Percentiles rank a stretch among this genome's conserved stretches.
phyloP scores from a whole-genome alignment of 2,113 vertebrate species.

The Corythornis vintsioides region DNA sequence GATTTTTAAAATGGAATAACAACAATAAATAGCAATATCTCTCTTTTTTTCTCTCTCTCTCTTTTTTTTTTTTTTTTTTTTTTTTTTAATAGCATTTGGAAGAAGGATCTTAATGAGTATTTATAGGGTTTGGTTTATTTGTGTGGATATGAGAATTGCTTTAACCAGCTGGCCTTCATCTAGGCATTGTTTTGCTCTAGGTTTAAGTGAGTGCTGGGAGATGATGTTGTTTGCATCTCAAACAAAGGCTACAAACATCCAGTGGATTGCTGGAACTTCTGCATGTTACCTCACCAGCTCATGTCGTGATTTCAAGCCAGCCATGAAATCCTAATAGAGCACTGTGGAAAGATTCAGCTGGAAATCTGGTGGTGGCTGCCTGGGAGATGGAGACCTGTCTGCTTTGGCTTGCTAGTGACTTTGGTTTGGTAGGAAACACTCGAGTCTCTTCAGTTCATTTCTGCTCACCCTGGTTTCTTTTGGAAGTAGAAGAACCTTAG shows the following conservation, averaged over 20 bases:
- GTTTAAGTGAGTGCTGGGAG: not conserved
- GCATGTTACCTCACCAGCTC: not conserved
- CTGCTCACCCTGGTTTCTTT: not conserved
- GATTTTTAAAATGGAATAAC: not conserved
- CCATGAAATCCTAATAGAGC: not conserved
- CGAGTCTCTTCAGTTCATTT: not conserved
- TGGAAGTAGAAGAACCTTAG: not conserved
- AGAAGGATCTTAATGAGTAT: not conserved
- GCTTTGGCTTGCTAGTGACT: not conserved
- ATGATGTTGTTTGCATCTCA: not conserved
- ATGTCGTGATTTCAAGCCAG: not conserved
- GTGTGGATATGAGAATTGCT: conserved; percentile 1
- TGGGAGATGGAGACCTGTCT: not conserved
- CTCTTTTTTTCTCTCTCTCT: not conserved
- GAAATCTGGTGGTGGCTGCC: not conserved
- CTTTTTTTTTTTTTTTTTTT: too few species aligned
- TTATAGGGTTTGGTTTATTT: not conserved
- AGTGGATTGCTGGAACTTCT: not conserved
- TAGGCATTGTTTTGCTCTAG: not conserved
- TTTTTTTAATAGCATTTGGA: not conserved
- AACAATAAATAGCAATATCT: not conserved
- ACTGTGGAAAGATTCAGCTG: not conserved
- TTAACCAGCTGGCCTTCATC: conserved; percentile 17
- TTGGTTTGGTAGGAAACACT: not conserved
- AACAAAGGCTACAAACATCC: not conserved